These are phyloP conservation scores for Gephyroberyx darwinii DNA, from an alignment of 2,797 vertebrate species.

Conservation along the genomic window DNA sequence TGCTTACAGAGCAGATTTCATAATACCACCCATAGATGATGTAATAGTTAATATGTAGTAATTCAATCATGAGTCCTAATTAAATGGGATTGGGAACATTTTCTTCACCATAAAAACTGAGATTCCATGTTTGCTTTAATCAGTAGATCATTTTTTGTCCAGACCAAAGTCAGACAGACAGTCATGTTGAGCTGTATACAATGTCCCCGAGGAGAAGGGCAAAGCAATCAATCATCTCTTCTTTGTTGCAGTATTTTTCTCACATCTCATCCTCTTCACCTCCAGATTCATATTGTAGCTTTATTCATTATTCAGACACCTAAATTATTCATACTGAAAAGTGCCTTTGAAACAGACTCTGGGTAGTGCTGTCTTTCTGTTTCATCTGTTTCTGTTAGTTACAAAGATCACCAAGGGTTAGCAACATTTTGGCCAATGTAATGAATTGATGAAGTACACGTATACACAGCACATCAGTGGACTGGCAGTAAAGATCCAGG, in stretches of 20 bases:
- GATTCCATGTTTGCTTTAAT: too few species aligned
- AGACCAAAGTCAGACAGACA: neutral
- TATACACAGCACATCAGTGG: slow-evolving; percentile 1
- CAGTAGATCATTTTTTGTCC: neutral
- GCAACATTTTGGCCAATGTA: neutral
- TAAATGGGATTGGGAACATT: neutral
- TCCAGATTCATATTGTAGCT: slow-evolving; percentile 9
- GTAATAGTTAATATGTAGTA: too few species aligned
- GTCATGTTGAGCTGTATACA: neutral
- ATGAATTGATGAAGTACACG: slow-evolving; percentile 3
- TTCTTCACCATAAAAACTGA: too few species aligned
- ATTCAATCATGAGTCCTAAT: neutral
- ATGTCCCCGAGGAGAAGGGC: neutral
- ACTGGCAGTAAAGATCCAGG: neutral
- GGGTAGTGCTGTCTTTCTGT: slow-evolving; percentile 1
- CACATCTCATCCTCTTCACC: neutral
- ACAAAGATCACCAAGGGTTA: neutral
- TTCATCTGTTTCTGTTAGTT: neutral
- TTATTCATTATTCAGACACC: slow-evolving; percentile 45
- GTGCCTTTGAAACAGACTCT: slow-evolving; percentile 1
- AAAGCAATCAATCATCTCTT: neutral
- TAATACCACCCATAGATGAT: neutral
- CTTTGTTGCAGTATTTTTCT: neutral
- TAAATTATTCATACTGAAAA: slow-evolving; percentile 46
- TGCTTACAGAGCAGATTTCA: neutral